Percentiles rank a stretch among this genome's conserved stretches.
phyloP scores from a whole-genome alignment of 2,797 vertebrate species.

The Semaprochilodus insignis region DNA sequence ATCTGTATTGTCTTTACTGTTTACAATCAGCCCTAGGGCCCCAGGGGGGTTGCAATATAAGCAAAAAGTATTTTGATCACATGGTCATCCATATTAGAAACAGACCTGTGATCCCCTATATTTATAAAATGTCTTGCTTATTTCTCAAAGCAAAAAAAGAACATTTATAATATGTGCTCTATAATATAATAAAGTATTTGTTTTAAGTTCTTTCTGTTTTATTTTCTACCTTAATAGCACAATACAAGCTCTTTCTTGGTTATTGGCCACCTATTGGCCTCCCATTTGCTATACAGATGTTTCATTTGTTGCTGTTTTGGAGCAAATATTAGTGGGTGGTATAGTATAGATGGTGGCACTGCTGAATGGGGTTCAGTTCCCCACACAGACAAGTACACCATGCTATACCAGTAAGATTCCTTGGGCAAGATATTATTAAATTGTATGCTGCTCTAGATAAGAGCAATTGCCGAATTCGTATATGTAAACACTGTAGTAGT shows the following conservation, averaged over 20 bases:
- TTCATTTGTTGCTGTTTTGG: background rate
- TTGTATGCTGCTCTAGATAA: too few relatives aligned
- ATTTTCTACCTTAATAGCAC: background rate
- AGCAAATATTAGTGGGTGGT: too few relatives aligned
- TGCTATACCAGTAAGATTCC: too few relatives aligned
- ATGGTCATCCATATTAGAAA: constrained; percentile 13
- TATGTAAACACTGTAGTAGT: background rate
- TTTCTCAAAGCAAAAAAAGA: constrained; percentile 11
- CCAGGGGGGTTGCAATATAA: constrained; percentile 29
- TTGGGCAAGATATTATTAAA: too few relatives aligned
- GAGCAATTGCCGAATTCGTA: too few relatives aligned
- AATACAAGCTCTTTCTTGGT: too few relatives aligned
- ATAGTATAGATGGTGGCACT: too few relatives aligned
- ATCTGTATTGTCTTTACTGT: background rate
- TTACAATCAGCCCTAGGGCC: constrained; percentile 14
- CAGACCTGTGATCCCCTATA: constrained; percentile 4
- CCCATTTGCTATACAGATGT: background rate
- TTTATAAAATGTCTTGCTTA: background rate
- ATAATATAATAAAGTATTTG: background rate
- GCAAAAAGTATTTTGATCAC: constrained; percentile 2
- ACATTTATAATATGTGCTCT: background rate
- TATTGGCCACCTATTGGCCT: background rate
- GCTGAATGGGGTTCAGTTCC: too few relatives aligned
- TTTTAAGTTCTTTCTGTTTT: background rate
- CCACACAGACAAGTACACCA: too few relatives aligned